Evolutionary conservation across 30 jellyfish, hydroid and myxozoan genomes (phyloP), one percentile per base, ranked within the genome.

Genomic region (Cassiopea xamachana): DNA sequence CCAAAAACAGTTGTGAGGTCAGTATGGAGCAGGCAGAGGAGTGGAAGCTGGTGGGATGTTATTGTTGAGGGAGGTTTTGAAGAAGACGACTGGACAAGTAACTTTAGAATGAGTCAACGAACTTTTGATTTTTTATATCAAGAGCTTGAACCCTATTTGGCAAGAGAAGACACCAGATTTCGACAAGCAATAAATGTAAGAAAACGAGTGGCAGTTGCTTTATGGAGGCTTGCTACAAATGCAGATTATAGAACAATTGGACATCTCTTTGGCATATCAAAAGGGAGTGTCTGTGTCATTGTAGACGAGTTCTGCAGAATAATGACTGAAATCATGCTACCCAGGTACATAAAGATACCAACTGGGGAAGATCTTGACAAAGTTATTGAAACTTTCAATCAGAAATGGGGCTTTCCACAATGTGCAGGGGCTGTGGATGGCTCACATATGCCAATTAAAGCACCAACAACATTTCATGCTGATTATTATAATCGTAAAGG

Each of bases 361-460:
- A 15, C 72, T 50, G 55, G 74, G 2, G 50, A 17, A 15, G 82
- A 75, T 3, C 47, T 75, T 2, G n/a, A 60, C 5, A 27, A 61
- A 71, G 82, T 50, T 46, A 67, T 86, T 3, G 51, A 76, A 19
- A 48, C 45, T 73, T 76, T 86, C 60, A 50, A 86, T 13, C 10
- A 59, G 68, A 75, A 76, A 46, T 86, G 94, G 89, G 89, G 79
- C 12, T 86, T 86, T 86, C 94, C 94, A 27, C 94, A 86, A 60
- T 70, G 87, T 59, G 82, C 75, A 15, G 94, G 89, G 7, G 94
- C 94, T 13, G 55, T 86, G 64, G 94, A 86, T 76, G 94, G 94
- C n/a, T 86, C 94, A 27, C 94, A 86, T 81, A 74, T 76, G 2
- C 94, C 94, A 75, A 75, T 86, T 13, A 86, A 86, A 60, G 94